Conservation (phyloP, 2,113 vertebrate species). For the Calidris pugnax region DNA sequence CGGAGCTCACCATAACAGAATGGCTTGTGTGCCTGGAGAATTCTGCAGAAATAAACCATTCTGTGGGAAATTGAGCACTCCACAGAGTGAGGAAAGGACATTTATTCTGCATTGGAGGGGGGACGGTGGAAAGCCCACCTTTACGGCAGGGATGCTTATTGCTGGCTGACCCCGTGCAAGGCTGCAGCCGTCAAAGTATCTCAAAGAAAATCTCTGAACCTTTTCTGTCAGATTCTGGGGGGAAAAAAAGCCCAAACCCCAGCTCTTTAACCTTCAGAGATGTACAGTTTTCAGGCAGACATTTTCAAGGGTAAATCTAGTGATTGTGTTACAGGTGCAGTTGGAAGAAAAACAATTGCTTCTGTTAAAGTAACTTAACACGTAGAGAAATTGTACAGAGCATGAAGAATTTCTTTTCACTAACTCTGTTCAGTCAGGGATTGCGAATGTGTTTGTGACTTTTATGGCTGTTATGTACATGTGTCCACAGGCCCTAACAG, state of each 20-base stretch:
- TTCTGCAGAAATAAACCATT: conserved; percentile 45
- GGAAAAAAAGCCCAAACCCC: background rate
- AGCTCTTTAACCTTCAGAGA: background rate
- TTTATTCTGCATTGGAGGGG: conserved; percentile 18
- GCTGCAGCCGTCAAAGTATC: background rate
- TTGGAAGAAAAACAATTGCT: conserved; percentile 25
- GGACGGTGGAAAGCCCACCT: background rate
- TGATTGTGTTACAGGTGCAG: background rate
- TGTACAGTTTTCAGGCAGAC: background rate
- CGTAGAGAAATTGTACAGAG: conserved; percentile 11
- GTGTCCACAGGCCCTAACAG: background rate
- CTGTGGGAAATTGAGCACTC: conserved; percentile 19
- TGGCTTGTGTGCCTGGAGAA: conserved; percentile 56
- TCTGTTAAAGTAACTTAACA: conserved; percentile 31
- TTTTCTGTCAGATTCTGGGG: background rate
- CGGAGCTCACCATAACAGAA: conserved; percentile 72
- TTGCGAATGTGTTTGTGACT: background rate
- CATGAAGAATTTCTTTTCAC: conserved; percentile 45
- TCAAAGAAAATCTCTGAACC: background rate
- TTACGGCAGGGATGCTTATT: background rate
- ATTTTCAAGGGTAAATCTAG: conserved; percentile 21
- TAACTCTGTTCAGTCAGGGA: conserved; percentile 42
- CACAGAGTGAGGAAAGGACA: conserved; percentile 30
- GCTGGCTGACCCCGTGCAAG: background rate
- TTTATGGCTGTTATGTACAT: background rate